A percentile compares a stretch with the other conserved stretches of the same genome.
phyloP scores from a whole-genome alignment of 2,797 vertebrate genomes.

The Bucorvus abyssinicus region DNA sequence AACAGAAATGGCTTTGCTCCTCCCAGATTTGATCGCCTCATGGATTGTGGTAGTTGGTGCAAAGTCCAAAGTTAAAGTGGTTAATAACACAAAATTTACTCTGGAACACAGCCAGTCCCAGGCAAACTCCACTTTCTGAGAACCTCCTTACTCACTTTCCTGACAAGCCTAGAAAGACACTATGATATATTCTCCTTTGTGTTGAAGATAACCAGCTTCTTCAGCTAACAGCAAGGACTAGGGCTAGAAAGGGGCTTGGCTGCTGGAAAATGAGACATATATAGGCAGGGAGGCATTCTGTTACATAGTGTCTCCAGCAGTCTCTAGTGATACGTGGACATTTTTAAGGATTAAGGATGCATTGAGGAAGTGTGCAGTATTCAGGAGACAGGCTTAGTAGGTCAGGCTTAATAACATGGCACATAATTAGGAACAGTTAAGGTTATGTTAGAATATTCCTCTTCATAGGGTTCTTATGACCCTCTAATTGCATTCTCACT shows the following conservation, averaged over 20 bases:
- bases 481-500: conserved; percentile 43
- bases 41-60: neutral
- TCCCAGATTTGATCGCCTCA: neutral
- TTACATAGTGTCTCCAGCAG: neutral
- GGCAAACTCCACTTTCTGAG: neutral
- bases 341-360: conserved; percentile 32
- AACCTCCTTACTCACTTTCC: neutral
- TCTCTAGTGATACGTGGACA: neutral
- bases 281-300: neutral
- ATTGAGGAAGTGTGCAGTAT: neutral
- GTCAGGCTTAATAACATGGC: conserved; percentile 34
- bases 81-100: neutral
- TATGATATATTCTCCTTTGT: neutral
- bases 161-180: neutral
- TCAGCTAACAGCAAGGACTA: neutral
- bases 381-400: conserved; percentile 22
- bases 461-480: neutral
- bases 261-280: neutral
- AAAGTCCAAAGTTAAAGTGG: neutral
- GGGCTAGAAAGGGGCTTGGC: neutral
- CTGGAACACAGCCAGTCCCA: neutral
- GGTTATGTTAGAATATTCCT: conserved; percentile 24
- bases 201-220: neutral
- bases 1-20: neutral
- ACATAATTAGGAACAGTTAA: conserved; percentile 26